phyloP scores from a whole-genome alignment of 2,888 invertebrate species.

The Buathra laborator region DNA sequence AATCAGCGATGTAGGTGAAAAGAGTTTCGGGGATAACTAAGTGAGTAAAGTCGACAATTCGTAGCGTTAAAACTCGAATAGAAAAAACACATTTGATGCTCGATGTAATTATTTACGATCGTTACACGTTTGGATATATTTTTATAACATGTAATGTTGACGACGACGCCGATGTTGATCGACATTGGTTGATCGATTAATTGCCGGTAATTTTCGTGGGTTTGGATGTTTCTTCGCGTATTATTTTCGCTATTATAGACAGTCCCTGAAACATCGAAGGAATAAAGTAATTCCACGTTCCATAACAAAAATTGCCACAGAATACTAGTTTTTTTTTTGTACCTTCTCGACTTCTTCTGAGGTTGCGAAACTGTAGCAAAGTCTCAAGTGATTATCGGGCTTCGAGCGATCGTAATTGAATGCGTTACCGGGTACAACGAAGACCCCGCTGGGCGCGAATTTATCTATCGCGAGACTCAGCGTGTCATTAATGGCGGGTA shows the following conservation, averaged over 20 bases:
- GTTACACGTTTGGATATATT: background rate
- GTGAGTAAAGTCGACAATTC: too few relatives aligned
- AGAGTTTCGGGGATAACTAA: too few relatives aligned
- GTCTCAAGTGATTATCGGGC: conserved; percentile 89
- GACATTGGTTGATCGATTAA: background rate
- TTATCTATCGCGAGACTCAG: conserved; percentile 89
- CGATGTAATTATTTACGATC: too few relatives aligned
- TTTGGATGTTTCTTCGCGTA: conserved; percentile 68
- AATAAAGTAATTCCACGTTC: background rate
- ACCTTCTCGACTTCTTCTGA: conserved; percentile 88
- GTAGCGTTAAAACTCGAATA: too few relatives aligned
- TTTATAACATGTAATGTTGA: background rate
- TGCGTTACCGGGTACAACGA: conserved; percentile 90
- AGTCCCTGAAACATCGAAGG: conserved; percentile 69
- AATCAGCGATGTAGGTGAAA: too few relatives aligned
- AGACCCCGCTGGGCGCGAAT: conserved; percentile 88
- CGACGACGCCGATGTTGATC: too few relatives aligned
- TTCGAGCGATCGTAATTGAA: conserved; percentile 88
- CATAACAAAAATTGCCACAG: background rate
- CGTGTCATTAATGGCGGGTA: conserved; percentile 89
- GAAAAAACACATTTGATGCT: too few relatives aligned
- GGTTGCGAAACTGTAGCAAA: conserved; percentile 90
- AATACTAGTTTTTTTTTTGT: conserved; percentile 37
- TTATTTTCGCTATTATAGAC: conserved; percentile 65
- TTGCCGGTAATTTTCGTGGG: background rate